These are phyloP conservation scores for Tanytarsus gracilentus DNA, from an alignment of 2,888 invertebrate species.

Conservation along the genomic window DNA sequence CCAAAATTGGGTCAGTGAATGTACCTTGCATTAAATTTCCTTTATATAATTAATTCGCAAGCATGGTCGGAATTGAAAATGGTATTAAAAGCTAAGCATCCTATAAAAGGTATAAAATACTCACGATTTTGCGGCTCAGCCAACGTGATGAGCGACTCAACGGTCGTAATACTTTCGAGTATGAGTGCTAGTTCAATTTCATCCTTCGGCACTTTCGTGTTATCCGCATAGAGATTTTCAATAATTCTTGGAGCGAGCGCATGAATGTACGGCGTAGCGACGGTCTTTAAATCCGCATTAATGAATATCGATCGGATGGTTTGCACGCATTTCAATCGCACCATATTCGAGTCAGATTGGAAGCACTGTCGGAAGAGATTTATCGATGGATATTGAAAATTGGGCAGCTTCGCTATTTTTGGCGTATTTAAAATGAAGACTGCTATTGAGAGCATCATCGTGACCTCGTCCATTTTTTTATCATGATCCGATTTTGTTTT, in stretches of 20 bases:
- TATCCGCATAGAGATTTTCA: constrained; percentile 60
- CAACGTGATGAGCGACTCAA: constrained; percentile 64
- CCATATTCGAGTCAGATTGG: constrained; percentile 55
- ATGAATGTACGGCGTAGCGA: constrained; percentile 72
- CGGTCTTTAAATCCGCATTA: constrained; percentile 56
- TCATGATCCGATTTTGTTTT: constrained; percentile 65
- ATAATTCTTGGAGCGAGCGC: constrained; percentile 69
- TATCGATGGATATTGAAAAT: constrained; percentile 82
- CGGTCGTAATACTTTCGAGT: constrained; percentile 61
- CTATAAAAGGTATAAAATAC: constrained; percentile 37
- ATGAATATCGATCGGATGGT: constrained; percentile 67
- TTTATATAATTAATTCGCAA: constrained; percentile 35
- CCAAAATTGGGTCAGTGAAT: neutral
- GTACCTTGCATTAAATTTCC: constrained; percentile 56
- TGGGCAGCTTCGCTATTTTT: constrained; percentile 65
- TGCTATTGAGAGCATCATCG: constrained; percentile 79
- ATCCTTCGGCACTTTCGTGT: constrained; percentile 50
- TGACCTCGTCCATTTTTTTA: constrained; percentile 71
- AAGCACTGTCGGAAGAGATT: constrained; percentile 84
- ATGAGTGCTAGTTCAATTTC: constrained; percentile 63
- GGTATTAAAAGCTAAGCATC: constrained; percentile 27
- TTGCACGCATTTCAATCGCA: constrained; percentile 69
- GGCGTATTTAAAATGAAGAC: constrained; percentile 80
- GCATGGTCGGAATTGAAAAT: constrained; percentile 26
- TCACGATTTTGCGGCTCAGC: constrained; percentile 71